These are phyloP conservation scores for Hyppa rectilinea DNA, from an alignment of 2,888 invertebrate genomes.

Conservation along the genomic window DNA sequence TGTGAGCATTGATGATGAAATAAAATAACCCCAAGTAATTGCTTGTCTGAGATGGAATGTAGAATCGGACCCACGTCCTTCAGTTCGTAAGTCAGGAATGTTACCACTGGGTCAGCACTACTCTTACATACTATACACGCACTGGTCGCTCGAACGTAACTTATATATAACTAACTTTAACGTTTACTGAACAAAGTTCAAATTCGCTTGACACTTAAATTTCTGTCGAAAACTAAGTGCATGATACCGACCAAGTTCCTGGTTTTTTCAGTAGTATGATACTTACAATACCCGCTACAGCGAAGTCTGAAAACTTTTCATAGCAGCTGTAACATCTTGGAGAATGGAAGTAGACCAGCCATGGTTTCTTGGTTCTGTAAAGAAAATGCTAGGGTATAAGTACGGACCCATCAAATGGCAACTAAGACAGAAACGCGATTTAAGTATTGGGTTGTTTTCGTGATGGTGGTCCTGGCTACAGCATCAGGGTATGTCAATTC, in stretches of 20 bases:
- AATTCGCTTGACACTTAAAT: background rate
- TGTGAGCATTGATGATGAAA: background rate
- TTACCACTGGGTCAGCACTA: background rate
- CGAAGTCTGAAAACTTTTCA: conserved; percentile 85
- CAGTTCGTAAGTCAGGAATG: background rate
- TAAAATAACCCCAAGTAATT: background rate
- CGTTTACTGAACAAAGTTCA: background rate
- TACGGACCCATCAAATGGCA: background rate
- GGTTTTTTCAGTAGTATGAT: conserved; percentile 8
- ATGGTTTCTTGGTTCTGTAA: conserved; percentile 80
- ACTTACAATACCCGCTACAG: conserved; percentile 85
- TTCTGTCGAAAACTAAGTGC: background rate
- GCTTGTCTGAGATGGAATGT: no score
- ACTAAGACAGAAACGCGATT: background rate
- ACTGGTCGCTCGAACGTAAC: no score
- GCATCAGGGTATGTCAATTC: background rate
- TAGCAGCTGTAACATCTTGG: conserved; percentile 85
- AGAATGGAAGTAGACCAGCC: conserved; percentile 87
- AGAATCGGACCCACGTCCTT: background rate
- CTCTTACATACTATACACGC: no score
- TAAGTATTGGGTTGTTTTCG: background rate
- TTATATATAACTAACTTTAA: no score
- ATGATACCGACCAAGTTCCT: no score
- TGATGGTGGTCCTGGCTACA: background rate
- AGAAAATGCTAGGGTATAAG: conserved; percentile 14